Evolutionary conservation across 2,888 invertebrate genomes (phyloP).

Genomic region (Spodoptera exigua): DNA sequence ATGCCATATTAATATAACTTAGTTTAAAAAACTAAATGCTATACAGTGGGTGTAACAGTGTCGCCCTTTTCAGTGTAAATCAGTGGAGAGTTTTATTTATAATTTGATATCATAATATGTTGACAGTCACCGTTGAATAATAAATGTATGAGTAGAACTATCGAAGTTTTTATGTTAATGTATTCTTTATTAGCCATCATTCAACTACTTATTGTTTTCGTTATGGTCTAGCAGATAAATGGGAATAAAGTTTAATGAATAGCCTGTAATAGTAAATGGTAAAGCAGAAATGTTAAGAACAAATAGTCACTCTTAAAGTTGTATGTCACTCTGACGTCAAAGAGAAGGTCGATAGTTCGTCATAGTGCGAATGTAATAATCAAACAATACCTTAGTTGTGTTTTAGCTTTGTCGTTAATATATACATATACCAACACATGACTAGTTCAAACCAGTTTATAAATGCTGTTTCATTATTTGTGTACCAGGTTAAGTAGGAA

Average conservation of each 20-base stretch:
- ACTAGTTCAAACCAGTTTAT: too few relatives aligned
- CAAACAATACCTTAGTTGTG: conserved; percentile 1
- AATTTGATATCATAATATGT: conserved; percentile 65
- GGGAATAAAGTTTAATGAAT: conserved; percentile 1
- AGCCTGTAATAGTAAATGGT: neutral
- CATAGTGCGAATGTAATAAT: neutral
- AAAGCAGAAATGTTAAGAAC: conserved; percentile 6
- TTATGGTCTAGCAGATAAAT: neutral
- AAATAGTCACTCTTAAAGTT: conserved; percentile 15
- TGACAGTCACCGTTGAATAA: conserved; percentile 49
- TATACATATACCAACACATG: too few relatives aligned
- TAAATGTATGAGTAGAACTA: conserved; percentile 34
- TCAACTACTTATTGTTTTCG: too few relatives aligned
- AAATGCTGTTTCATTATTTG: too few relatives aligned
- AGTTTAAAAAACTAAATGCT: conserved; percentile 64
- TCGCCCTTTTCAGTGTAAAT: conserved; percentile 50
- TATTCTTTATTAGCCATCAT: too few relatives aligned
- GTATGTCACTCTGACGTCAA: conserved; percentile 19
- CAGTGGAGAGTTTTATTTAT: conserved; percentile 57
- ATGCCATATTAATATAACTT: conserved; percentile 76
- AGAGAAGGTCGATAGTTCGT: neutral
- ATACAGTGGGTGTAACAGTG: conserved; percentile 44
- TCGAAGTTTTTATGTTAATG: conserved; percentile 1
- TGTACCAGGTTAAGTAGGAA: too few relatives aligned
- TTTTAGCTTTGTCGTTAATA: too few relatives aligned